Evolutionary conservation across 2,888 invertebrate genomes (phyloP).

Genomic region (Morinoia aosen): DNA sequence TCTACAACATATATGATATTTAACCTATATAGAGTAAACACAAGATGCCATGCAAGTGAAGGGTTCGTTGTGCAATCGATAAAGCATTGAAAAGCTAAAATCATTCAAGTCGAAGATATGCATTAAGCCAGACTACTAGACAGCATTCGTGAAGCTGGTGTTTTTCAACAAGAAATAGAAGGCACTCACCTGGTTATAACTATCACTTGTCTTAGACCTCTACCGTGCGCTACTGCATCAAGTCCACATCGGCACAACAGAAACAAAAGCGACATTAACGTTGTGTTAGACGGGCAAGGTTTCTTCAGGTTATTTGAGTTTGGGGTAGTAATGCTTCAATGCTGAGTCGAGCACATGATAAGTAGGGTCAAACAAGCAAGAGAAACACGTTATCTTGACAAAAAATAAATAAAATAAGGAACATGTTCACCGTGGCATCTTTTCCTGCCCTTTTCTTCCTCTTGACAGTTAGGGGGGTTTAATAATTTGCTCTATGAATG

Average conservation of each 20-base stretch:
- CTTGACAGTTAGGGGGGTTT: neutral
- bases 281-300: neutral
- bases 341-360: neutral
- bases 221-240: conserved; percentile 44
- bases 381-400: neutral
- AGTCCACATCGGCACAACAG: conserved; percentile 45
- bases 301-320: neutral
- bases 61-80: conserved; percentile 26
- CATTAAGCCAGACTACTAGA: neutral
- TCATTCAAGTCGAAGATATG: neutral
- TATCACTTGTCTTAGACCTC: conserved; percentile 6
- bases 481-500: neutral
- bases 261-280: conserved; percentile 44
- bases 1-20: neutral
- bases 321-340: neutral
- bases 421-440: neutral
- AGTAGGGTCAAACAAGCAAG: neutral
- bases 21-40: neutral
- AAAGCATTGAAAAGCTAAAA: neutral
- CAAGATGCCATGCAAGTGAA: conserved; percentile 33
- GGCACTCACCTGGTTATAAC: conserved; percentile 32
- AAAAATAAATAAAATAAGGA: neutral
- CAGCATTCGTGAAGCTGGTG: too few species aligned
- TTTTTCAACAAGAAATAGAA: neutral
- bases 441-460: neutral